These are phyloP conservation scores for Callosobruchus maculatus DNA, from an alignment of 2,888 invertebrate species.

Conservation along the genomic window DNA sequence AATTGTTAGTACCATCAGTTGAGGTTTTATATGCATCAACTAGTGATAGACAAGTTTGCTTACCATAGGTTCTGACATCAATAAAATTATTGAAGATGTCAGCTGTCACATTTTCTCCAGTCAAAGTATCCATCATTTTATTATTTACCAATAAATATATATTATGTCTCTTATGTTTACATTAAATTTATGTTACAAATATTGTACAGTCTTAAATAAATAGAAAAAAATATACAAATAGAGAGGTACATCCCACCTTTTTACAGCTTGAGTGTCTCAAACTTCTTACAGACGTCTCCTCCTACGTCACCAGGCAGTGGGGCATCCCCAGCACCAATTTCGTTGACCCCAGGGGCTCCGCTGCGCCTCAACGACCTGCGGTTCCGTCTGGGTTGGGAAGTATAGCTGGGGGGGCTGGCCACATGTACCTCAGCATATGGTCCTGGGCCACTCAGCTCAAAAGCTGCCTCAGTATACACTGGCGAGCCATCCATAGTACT, in stretches of 20 bases:
- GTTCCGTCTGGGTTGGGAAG: not conserved
- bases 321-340: constrained; percentile 47
- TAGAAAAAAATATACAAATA: constrained; percentile 20
- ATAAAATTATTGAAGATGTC: not conserved
- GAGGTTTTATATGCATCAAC: not conserved
- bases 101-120: not conserved
- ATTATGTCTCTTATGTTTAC: constrained; percentile 18
- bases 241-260: constrained; percentile 1
- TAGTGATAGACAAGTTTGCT: not conserved
- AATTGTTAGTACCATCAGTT: not conserved
- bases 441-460: constrained; percentile 32
- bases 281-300: constrained; percentile 36
- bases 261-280: constrained; percentile 41
- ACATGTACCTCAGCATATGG: constrained; percentile 18
- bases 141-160: constrained; percentile 23
- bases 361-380: constrained; percentile 11
- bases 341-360: constrained; percentile 26
- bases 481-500: constrained; percentile 35
- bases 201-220: constrained; percentile 27
- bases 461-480: constrained; percentile 31
- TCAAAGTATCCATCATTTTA: constrained; percentile 2
- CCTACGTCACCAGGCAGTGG: constrained; percentile 36
- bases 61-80: not conserved
- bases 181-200: constrained; percentile 25
- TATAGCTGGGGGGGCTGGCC: constrained; percentile 8